Conservation (phyloP, 2,888 invertebrate genomes). For the Steromphala cineraria region DNA sequence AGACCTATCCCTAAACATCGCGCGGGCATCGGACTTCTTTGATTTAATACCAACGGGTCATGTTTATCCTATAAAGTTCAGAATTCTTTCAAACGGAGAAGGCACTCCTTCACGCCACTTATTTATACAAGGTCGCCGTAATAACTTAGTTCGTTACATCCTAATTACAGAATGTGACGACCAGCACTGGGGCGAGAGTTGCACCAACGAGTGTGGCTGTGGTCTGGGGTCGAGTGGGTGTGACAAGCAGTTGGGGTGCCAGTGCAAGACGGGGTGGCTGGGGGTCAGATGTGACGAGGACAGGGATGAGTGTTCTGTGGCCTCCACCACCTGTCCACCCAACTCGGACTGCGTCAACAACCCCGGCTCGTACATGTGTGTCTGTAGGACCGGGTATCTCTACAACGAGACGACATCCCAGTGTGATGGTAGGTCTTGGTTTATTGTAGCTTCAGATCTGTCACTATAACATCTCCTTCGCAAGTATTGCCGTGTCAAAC, state of each 20-base stretch:
- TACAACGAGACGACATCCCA: constrained; percentile 20
- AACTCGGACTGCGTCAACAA: constrained; percentile 29
- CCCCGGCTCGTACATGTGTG: constrained; percentile 29
- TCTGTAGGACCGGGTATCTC: constrained; percentile 27
- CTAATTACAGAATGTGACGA: constrained; percentile 33
- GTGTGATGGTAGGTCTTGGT: constrained; percentile 29
- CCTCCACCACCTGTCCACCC: not conserved
- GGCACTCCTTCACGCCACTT: too few relatives aligned
- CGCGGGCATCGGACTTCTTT: too few relatives aligned
- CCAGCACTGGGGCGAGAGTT: constrained; percentile 33
- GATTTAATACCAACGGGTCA: too few relatives aligned
- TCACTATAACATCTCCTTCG: too few relatives aligned
- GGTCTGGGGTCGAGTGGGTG: constrained; percentile 24
- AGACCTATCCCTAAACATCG: too few relatives aligned
- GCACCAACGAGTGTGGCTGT: constrained; percentile 32
- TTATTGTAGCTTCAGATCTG: too few relatives aligned
- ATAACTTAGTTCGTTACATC: too few relatives aligned
- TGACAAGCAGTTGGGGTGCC: constrained; percentile 25
- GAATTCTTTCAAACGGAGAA: too few relatives aligned
- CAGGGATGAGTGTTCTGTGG: constrained; percentile 29
- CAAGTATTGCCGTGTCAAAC: too few relatives aligned
- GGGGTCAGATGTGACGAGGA: constrained; percentile 29
- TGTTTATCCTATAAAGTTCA: too few relatives aligned
- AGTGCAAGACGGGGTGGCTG: constrained; percentile 29
- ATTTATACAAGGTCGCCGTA: too few relatives aligned